Evolutionary conservation across 1,140 invertebrate species (phyloP).

Genomic region (Cherax quadricarinatus): DNA sequence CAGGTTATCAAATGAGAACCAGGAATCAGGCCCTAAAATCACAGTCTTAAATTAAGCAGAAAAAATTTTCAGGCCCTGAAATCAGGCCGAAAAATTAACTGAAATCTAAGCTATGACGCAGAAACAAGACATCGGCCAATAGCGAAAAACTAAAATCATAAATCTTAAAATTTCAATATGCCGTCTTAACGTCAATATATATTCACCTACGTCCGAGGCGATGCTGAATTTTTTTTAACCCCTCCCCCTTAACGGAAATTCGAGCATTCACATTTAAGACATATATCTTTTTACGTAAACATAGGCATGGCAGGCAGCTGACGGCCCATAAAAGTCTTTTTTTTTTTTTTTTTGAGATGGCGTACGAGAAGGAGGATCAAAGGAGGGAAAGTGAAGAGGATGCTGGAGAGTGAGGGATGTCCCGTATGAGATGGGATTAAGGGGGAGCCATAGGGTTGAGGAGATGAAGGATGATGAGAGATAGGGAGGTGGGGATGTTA

Average conservation of each 20-base stretch:
- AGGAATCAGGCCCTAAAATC: too few species aligned
- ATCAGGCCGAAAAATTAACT: background rate
- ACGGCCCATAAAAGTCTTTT: conserved; percentile 43
- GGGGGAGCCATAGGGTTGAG: too few species aligned
- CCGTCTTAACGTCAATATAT: background rate
- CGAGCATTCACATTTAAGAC: conserved; percentile 35
- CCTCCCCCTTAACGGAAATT: background rate
- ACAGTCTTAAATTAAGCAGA: too few species aligned
- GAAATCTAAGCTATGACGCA: too few species aligned
- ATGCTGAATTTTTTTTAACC: background rate
- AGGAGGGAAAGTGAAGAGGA: background rate
- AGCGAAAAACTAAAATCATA: background rate
- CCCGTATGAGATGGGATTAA: too few species aligned
- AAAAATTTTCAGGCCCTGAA: background rate
- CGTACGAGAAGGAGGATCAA: background rate
- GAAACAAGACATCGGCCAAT: background rate
- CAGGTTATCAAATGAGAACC: too few species aligned
- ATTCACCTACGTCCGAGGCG: conserved; percentile 5
- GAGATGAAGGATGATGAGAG: too few species aligned
- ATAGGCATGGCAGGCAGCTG: conserved; percentile 44
- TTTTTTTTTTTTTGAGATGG: conserved; percentile 4
- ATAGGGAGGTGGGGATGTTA: too few species aligned
- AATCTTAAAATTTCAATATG: conserved; percentile 8
- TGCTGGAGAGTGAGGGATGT: background rate
- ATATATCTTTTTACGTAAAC: conserved; percentile 42